These are phyloP conservation scores for Microplitis demolitor DNA, from an alignment of 1,140 invertebrate genomes.

Conservation along the genomic window DNA sequence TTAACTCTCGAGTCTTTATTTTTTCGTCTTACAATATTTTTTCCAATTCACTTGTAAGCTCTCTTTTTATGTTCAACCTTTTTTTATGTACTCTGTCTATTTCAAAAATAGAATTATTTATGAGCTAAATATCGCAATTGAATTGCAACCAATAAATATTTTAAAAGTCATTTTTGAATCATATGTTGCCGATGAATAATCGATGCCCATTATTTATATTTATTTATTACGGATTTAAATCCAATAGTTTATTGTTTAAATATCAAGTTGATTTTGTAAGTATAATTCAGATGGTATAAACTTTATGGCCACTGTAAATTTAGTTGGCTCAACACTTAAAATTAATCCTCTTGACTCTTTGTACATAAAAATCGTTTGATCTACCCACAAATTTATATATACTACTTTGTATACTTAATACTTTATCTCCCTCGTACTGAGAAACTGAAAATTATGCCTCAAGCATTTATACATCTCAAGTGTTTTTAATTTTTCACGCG, in stretches of 20 bases:
- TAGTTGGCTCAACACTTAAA: no score
- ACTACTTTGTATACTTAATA: neutral
- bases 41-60: slow-evolving; percentile 1
- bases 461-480: neutral
- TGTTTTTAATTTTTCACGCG: neutral
- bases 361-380: neutral
- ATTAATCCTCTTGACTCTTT: no score
- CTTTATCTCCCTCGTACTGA: neutral
- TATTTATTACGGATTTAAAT: no score
- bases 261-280: no score
- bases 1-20: neutral
- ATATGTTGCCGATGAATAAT: no score
- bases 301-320: no score
- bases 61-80: neutral
- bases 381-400: neutral
- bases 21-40: neutral
- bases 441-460: slow-evolving; percentile 4
- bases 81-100: neutral
- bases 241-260: no score
- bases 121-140: neutral
- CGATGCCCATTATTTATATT: no score
- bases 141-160: neutral
- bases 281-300: no score
- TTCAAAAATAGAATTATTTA: neutral
- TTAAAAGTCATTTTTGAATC: neutral